Conservation (phyloP, 2,113 vertebrate genomes). For the Apistogramma diplotaenia region DNA sequence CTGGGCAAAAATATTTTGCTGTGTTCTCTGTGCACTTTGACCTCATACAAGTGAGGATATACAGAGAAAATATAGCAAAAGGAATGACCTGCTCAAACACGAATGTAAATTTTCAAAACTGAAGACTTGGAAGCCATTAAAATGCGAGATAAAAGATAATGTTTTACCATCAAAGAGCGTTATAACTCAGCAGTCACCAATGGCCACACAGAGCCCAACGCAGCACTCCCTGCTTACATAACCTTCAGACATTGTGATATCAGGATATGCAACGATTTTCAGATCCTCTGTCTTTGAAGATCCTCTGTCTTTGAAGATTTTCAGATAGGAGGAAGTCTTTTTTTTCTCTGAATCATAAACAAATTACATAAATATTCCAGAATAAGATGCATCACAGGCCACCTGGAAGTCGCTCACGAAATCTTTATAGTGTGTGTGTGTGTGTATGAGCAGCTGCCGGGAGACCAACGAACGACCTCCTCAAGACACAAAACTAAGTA, state of each 20-base stretch:
- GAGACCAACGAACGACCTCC: background rate
- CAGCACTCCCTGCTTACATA: background rate
- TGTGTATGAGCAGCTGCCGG: background rate
- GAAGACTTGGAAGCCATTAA: conserved; percentile 21
- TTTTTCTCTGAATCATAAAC: conserved; percentile 43
- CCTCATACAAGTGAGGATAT: conserved; percentile 15
- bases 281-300: background rate
- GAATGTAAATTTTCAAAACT: conserved; percentile 16
- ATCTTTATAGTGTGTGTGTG: background rate
- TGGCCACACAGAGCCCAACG: background rate
- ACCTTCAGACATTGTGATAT: background rate
- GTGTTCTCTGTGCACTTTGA: conserved; percentile 30
- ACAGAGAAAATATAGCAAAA: background rate
- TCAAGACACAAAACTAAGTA: background rate
- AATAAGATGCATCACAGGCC: conserved; percentile 13
- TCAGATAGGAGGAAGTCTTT: conserved; percentile 13
- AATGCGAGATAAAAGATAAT: conserved; percentile 30
- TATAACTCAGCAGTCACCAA: background rate
- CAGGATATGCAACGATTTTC: conserved; percentile 16
- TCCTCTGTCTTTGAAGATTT: background rate
- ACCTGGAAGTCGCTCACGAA: background rate
- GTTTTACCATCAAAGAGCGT: conserved; percentile 1
- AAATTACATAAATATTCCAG: conserved; percentile 25
- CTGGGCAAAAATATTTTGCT: conserved; percentile 12
- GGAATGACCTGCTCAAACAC: conserved; percentile 2